Conservation (phyloP, 2,113 vertebrate species). For the Perca fluviatilis region DNA sequence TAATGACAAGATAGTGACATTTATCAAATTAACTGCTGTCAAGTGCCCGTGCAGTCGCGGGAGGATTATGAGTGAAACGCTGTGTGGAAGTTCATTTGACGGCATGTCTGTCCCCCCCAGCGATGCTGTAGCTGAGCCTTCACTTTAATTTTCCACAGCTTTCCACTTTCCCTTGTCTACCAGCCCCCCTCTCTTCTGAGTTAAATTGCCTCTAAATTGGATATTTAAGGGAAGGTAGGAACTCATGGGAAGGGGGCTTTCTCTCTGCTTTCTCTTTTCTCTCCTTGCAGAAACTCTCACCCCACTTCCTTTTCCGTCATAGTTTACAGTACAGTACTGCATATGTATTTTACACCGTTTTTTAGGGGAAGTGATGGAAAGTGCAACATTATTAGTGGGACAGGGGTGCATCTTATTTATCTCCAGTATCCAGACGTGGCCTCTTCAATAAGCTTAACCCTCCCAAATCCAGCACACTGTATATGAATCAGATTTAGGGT, state of each 20-base stretch:
- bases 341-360: conserved; percentile 24
- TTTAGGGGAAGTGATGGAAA: conserved; percentile 47
- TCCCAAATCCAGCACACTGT: conserved; percentile 32
- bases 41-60: conserved; percentile 32
- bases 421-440: conserved; percentile 60
- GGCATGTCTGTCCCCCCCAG: conserved; percentile 59
- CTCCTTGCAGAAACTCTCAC: conserved; percentile 36
- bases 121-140: conserved; percentile 45
- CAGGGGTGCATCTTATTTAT: conserved; percentile 58
- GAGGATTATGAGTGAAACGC: conserved; percentile 60
- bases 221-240: conserved; percentile 66
- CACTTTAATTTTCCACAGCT: conserved; percentile 75
- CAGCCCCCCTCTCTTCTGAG: conserved; percentile 43
- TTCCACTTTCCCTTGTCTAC: conserved; percentile 49
- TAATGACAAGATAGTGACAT: conserved; percentile 59
- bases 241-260: conserved; percentile 42
- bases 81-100: conserved; percentile 59
- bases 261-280: conserved; percentile 12
- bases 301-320: conserved; percentile 17
- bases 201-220: conserved; percentile 77
- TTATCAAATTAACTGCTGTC: conserved; percentile 74
- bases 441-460: conserved; percentile 30
- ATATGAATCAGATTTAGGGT: conserved; percentile 35
- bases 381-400: conserved; percentile 28
- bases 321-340: conserved; percentile 10